Percentiles rank a stretch among this genome's conserved stretches.
Evolutionary conservation across 2,888 invertebrate genomes (phyloP).

Genomic region (Nyleta sp.): DNA sequence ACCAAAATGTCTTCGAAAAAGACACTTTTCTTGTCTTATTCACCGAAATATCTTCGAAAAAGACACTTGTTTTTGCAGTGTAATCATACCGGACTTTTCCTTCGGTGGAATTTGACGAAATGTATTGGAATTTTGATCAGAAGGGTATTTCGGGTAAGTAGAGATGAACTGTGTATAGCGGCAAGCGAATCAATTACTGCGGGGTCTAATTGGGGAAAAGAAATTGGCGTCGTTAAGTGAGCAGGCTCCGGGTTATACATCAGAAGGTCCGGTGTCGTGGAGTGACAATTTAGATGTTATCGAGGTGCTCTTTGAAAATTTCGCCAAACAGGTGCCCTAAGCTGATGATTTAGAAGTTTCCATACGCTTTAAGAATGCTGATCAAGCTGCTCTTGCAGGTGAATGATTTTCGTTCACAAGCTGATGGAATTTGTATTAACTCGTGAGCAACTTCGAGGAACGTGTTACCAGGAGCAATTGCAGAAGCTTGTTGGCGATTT

Average conservation of each 20-base stretch:
- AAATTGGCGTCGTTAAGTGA: conserved; percentile 32
- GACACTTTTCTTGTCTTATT: no score
- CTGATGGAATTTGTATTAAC: conserved; percentile 21
- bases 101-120: no score
- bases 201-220: conserved; percentile 26
- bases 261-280: conserved; percentile 3
- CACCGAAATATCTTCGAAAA: no score
- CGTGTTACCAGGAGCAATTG: no score
- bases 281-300: conserved; percentile 50
- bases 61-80: no score
- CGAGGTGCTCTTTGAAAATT: conserved; percentile 32
- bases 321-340: conserved; percentile 38
- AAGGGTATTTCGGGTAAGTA: no score
- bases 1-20: no score
- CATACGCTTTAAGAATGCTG: conserved; percentile 25
- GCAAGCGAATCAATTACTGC: conserved; percentile 37
- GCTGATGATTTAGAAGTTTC: conserved; percentile 47
- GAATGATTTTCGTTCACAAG: conserved; percentile 20
- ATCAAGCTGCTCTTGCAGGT: conserved; percentile 29
- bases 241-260: conserved; percentile 19
- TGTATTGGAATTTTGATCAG: no score
- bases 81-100: no score
- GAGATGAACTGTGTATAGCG: conserved; percentile 22
- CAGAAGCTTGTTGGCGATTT: no score
- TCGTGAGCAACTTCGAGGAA: no score